Evolutionary conservation across 2,888 invertebrate genomes (phyloP).

Genomic region (Lapara coniferarum): DNA sequence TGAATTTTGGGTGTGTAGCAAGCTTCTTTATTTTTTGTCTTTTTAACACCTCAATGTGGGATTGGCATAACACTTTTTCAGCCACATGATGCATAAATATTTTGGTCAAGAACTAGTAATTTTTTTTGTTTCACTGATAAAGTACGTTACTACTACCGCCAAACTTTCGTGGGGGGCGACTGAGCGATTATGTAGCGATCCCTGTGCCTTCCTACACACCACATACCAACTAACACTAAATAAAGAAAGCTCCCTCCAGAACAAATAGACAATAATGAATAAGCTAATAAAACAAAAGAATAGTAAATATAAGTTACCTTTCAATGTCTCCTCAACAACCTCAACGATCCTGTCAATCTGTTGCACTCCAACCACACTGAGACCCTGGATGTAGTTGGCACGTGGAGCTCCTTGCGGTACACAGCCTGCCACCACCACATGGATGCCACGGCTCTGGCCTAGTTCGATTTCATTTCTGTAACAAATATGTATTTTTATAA

Average conservation of each 20-base stretch:
- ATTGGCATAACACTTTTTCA: too few species aligned
- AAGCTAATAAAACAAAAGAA: neutral
- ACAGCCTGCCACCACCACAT: constrained; percentile 98
- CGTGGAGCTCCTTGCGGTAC: constrained; percentile 97
- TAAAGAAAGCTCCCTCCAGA: neutral
- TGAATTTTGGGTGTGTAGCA: neutral
- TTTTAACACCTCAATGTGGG: neutral
- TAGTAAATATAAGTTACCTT: constrained; percentile 82
- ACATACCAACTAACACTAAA: too few species aligned
- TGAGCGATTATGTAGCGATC: too few species aligned
- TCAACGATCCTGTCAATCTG: constrained; percentile 99
- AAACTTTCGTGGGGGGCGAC: too few species aligned
- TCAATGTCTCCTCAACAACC: constrained; percentile 98
- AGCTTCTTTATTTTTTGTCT: neutral
- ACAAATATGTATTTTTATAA: constrained; percentile 31
- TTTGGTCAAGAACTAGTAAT: too few species aligned
- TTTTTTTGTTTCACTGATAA: too few species aligned
- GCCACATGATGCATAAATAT: too few species aligned
- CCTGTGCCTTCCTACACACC: too few species aligned
- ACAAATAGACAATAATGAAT: too few species aligned
- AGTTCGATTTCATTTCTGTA: constrained; percentile 91
- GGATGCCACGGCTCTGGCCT: constrained; percentile 89
- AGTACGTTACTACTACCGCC: too few species aligned
- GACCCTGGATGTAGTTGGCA: constrained; percentile 86
- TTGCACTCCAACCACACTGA: constrained; percentile 98